Base-by-base conservation (phyloP, 2,113 vertebrate genomes). In the Ctenodactylus gundi region DNA sequence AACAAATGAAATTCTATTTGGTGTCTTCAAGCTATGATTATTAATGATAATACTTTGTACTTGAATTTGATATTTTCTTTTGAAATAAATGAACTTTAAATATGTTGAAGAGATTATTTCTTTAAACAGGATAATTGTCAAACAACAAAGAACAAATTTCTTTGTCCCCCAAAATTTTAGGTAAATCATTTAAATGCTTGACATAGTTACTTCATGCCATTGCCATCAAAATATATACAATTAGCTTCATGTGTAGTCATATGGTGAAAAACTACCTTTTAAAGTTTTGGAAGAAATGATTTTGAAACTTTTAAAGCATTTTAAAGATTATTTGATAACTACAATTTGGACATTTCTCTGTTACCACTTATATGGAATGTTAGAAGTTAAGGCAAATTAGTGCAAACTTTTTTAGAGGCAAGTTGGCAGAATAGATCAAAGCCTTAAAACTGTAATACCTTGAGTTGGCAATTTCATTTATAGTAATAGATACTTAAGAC, bases 281-380 rank as follows among this genome's bases (percentile, higher is more conserved):
- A 95, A 93, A 85, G 7, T 93, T 87, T 12, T 90, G 21, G 29
- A 95, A 83, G 12, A 96, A 92, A 90, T 90, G 0, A 84, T 72
- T 92, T 41, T 90, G 65, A 89, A 2, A 7, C 46, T n/a, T 95
- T 90, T 82, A 76, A 92, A 88, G 25, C 25, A 39, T 70, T 89
- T 85, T 91, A 78, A 89, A 94, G 34, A 46, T 65, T 53, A 68
- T 76, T 58, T 90, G 39, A 49, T 90, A 80, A 65, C 18, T 80
- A 70, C 51, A 93, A 36, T 6, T 73, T 85, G 77, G 41, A 70
- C 44, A 81, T 77, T 94, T 87, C 93, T 39, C 29, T 91, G 44
- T 23, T 75, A 13, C 80, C 64, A 36, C 73, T 85, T 87, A 11
- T 31, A 55, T n/a, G 29, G 12, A 82, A 85, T 94, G 85, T 49